Conservation (phyloP, 2,888 invertebrate genomes). For the Linnaemya vulpina region DNA sequence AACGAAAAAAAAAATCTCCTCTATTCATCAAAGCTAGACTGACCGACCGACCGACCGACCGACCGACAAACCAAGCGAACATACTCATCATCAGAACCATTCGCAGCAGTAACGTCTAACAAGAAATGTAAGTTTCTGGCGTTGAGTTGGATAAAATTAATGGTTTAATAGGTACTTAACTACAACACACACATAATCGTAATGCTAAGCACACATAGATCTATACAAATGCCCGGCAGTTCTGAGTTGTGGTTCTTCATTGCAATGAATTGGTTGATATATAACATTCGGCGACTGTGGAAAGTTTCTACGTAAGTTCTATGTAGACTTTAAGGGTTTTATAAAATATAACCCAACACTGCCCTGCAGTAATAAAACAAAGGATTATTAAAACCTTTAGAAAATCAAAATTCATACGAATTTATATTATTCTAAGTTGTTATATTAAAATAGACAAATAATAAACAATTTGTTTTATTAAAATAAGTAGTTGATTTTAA, state of each 20-base stretch:
- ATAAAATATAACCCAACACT: no score
- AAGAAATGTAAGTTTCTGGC: constrained; percentile 49
- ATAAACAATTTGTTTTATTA: no score
- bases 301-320: no score
- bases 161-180: constrained; percentile 42
- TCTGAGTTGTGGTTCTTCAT: neutral
- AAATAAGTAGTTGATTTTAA: no score
- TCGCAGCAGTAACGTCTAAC: constrained; percentile 44
- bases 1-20: constrained; percentile 19
- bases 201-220: neutral
- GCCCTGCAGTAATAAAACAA: neutral
- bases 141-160: constrained; percentile 63
- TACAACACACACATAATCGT: constrained; percentile 13
- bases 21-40: constrained; percentile 23
- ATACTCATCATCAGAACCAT: constrained; percentile 29
- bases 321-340: no score
- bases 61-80: neutral
- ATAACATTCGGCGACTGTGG: no score
- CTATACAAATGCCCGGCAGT: neutral
- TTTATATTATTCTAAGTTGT: no score
- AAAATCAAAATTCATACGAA: no score
- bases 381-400: no score
- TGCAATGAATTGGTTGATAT: no score
- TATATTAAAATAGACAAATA: no score
- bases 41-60: no score